A percentile compares a stretch with the other conserved stretches of the same genome.
Evolutionary conservation across 2,888 invertebrate genomes (phyloP).

Genomic region (Encarsia formosa): DNA sequence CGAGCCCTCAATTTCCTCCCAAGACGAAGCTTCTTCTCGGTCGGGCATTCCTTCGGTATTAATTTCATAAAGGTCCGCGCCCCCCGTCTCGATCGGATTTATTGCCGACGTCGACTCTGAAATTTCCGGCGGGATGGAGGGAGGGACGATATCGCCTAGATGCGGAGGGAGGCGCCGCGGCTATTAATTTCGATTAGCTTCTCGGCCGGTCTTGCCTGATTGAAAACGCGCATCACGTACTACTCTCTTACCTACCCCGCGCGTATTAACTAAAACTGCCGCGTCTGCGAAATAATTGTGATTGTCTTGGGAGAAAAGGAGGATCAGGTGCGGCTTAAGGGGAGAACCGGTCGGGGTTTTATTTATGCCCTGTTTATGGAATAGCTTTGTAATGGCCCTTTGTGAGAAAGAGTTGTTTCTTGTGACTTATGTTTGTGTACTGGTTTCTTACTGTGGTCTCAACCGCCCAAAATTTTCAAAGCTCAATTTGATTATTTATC

Average conservation of each 20-base stretch:
- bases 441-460: too few relatives aligned
- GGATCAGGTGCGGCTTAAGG: constrained; percentile 13
- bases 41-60: too few relatives aligned
- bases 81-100: constrained; percentile 1
- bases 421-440: too few relatives aligned
- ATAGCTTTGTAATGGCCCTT: too few relatives aligned
- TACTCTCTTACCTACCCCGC: neutral
- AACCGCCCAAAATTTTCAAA: too few relatives aligned
- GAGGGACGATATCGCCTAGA: constrained; percentile 47
- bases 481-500: too few relatives aligned
- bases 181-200: constrained; percentile 41
- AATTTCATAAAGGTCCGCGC: neutral
- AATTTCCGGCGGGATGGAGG: constrained; percentile 12
- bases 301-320: neutral
- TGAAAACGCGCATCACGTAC: constrained; percentile 33
- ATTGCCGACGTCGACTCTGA: too few relatives aligned
- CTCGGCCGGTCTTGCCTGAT: constrained; percentile 27
- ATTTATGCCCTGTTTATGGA: too few relatives aligned
- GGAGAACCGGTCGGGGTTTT: too few relatives aligned
- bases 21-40: too few relatives aligned
- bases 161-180: constrained; percentile 39
- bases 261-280: neutral
- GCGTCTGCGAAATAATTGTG: neutral
- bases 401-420: too few relatives aligned
- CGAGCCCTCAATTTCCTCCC: too few relatives aligned